Conservation (phyloP, 2,888 invertebrate genomes). For the Cryptocephalus moraei region DNA sequence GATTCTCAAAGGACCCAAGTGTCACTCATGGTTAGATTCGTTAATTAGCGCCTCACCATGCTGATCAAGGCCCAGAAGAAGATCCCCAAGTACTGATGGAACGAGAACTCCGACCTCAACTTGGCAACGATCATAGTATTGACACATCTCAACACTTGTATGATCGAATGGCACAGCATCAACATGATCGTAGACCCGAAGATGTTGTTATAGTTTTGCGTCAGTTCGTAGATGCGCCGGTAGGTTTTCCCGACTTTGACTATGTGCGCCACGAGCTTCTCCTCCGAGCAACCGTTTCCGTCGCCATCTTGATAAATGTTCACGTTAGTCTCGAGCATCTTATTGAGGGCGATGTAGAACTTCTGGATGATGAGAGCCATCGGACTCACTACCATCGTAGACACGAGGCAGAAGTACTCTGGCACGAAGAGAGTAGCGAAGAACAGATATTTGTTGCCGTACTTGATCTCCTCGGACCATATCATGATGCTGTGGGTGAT, state of each 20-base stretch:
- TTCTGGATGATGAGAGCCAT: not conserved
- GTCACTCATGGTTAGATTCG: too few species aligned
- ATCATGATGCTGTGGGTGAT: not conserved
- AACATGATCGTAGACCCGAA: conserved; percentile 1
- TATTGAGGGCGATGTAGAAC: conserved; percentile 1
- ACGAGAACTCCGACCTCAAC: not conserved
- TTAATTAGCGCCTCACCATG: not conserved
- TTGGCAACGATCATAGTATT: not conserved
- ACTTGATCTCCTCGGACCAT: not conserved
- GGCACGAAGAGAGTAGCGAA: not conserved
- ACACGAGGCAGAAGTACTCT: conserved; percentile 5
- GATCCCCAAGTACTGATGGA: not conserved
- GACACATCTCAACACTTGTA: conserved; percentile 3
- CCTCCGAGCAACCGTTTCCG: not conserved
- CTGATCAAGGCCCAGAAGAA: not conserved
- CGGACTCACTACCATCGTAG: not conserved
- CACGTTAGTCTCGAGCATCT: not conserved
- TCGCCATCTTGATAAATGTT: not conserved
- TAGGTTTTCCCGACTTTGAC: conserved; percentile 2
- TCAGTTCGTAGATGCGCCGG: not conserved
- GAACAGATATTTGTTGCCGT: too few species aligned
- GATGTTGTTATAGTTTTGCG: conserved; percentile 2
- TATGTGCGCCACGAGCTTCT: conserved; percentile 1
- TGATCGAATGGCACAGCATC: conserved; percentile 4
- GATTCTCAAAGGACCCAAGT: too few species aligned